phyloP scores from a whole-genome alignment of 2,888 invertebrate species.

The Pantelozetes paolii region DNA sequence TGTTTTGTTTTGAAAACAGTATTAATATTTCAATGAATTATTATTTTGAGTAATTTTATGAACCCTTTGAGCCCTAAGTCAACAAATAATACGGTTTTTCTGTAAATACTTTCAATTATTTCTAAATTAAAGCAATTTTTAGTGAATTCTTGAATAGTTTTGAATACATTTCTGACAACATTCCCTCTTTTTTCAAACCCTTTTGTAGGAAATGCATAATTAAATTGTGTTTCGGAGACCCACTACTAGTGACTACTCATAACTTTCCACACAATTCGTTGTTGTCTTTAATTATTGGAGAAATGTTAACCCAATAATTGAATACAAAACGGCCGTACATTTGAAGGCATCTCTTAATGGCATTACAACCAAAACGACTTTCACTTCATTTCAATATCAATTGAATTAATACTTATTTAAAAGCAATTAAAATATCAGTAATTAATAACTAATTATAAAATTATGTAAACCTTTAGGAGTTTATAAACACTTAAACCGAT shows the following conservation, averaged over 20 bases:
- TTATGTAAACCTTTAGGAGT: slow-evolving; percentile 9
- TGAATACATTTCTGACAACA: slow-evolving; percentile 2
- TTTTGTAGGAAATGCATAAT: slow-evolving; percentile 30
- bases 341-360: slow-evolving; percentile 29
- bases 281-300: slow-evolving; percentile 2
- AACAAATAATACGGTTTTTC: slow-evolving; percentile 13
- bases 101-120: not conserved
- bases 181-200: slow-evolving; percentile 12
- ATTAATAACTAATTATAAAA: not conserved
- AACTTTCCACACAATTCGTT: slow-evolving; percentile 8
- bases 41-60: too few relatives aligned
- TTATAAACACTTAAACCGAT: too few relatives aligned
- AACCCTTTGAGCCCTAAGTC: too few relatives aligned
- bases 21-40: too few relatives aligned
- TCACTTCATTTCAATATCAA: not conserved
- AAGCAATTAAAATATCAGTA: not conserved
- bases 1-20: not conserved
- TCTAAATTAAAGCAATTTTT: not conserved
- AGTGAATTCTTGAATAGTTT: not conserved
- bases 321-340: slow-evolving; percentile 11
- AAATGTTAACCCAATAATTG: not conserved
- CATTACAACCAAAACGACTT: slow-evolving; percentile 3
- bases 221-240: slow-evolving; percentile 22
- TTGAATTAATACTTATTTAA: slow-evolving; percentile 1
- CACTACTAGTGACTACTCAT: slow-evolving; percentile 33